Conservation (phyloP, 2,888 invertebrate genomes). For the Cerastis leucographa region DNA sequence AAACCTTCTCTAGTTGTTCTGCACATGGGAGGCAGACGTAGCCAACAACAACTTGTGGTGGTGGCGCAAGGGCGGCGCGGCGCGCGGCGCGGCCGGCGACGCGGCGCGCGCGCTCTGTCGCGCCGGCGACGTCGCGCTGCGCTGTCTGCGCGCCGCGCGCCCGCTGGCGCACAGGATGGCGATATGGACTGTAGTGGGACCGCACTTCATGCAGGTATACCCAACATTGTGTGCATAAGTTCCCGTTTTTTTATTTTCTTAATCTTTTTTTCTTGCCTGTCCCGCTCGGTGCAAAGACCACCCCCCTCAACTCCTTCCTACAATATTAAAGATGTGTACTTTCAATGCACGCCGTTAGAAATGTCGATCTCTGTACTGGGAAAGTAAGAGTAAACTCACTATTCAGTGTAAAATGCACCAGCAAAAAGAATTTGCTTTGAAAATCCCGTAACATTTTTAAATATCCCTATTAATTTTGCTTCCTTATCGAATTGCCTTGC, state of each 20-base stretch:
- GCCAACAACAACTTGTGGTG: slow-evolving; percentile 79
- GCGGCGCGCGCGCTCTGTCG: slow-evolving; percentile 93
- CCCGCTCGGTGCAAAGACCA: neutral
- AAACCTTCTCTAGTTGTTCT: slow-evolving; percentile 75
- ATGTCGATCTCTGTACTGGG: neutral
- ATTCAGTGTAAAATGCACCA: neutral
- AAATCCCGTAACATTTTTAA: neutral
- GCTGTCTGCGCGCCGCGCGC: slow-evolving; percentile 96
- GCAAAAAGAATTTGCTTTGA: neutral
- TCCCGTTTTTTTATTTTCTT: neutral
- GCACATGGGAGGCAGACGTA: slow-evolving; percentile 80
- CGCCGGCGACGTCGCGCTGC: slow-evolving; percentile 96
- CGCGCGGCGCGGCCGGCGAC: slow-evolving; percentile 86
- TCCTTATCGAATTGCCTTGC: neutral
- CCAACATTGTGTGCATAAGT: neutral
- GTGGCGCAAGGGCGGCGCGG: slow-evolving; percentile 70
- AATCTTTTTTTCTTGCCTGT: neutral
- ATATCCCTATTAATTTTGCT: neutral
- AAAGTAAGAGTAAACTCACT: neutral
- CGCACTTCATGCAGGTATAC: slow-evolving; percentile 97
- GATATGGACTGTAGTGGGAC: slow-evolving; percentile 97
- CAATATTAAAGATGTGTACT: neutral
- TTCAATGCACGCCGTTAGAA: neutral
- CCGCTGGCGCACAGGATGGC: slow-evolving; percentile 98
- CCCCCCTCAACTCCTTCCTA: neutral